phyloP scores from a whole-genome alignment of 2,888 invertebrate species.

The Linyphia triangularis region DNA sequence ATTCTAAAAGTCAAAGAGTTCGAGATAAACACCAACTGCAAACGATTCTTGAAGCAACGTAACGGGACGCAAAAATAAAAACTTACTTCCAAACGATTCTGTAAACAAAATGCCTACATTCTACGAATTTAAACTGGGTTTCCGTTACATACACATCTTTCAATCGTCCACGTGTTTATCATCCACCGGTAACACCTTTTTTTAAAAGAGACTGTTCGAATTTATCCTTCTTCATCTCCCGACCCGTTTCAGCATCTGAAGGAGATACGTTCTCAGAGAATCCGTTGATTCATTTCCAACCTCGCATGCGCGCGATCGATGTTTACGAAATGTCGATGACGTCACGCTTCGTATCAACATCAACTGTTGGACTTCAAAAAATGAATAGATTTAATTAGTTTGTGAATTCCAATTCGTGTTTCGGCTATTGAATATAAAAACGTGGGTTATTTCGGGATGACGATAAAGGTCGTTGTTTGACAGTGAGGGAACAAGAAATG shows the following conservation, averaged over 20 bases:
- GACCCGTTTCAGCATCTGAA: slow-evolving; percentile 14
- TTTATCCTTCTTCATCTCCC: not conserved
- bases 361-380: slow-evolving; percentile 9
- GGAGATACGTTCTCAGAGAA: slow-evolving; percentile 2
- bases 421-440: too few species aligned
- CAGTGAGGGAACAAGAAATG: not conserved
- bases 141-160: slow-evolving; percentile 8
- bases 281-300: slow-evolving; percentile 25
- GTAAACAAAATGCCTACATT: not conserved
- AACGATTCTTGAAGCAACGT: too few species aligned
- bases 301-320: slow-evolving; percentile 69
- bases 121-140: not conserved
- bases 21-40: too few species aligned
- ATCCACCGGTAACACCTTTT: not conserved
- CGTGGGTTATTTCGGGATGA: not conserved
- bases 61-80: too few species aligned
- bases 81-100: not conserved
- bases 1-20: too few species aligned
- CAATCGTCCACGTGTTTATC: slow-evolving; percentile 25
- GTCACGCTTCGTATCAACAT: slow-evolving; percentile 35
- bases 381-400: not conserved
- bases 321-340: slow-evolving; percentile 65
- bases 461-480: not conserved
- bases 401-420: too few species aligned
- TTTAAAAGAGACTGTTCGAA: not conserved